A percentile compares a stretch with the other conserved stretches of the same genome.
phyloP scores from a whole-genome alignment of 1,140 invertebrate species.

The Laodelphax striatellus region DNA sequence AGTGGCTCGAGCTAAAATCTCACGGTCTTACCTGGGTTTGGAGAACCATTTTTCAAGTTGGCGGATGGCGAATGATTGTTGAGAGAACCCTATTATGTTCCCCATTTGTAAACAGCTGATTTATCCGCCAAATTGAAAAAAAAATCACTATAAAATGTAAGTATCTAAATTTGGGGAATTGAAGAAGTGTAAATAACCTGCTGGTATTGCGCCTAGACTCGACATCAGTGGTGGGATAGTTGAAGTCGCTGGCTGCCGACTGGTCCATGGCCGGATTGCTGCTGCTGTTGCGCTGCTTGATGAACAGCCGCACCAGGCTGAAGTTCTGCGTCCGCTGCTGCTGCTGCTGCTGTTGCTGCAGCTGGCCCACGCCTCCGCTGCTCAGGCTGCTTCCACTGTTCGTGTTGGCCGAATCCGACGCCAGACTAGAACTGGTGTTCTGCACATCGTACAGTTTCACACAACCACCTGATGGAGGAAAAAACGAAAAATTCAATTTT shows the following conservation, averaged over 20 bases:
- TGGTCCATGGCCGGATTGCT: conserved; percentile 19
- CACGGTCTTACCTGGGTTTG: no score
- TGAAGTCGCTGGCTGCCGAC: conserved; percentile 22
- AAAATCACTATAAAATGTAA: no score
- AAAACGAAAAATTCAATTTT: no score
- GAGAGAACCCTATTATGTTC: no score
- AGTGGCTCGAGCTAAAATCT: no score
- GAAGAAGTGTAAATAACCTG: neutral
- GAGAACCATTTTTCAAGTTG: no score
- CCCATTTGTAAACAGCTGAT: no score
- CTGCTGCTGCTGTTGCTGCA: conserved; percentile 33
- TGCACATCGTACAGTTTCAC: conserved; percentile 55
- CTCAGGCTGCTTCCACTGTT: conserved; percentile 32
- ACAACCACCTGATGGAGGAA: conserved; percentile 28
- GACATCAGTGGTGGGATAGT: neutral
- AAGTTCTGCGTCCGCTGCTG: conserved; percentile 49
- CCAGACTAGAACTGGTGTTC: conserved; percentile 33
- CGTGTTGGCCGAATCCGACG: conserved; percentile 42
- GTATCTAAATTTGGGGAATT: no score
- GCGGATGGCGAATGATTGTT: no score
- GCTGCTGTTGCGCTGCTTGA: conserved; percentile 49
- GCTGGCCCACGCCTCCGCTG: conserved; percentile 25
- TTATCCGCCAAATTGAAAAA: no score
- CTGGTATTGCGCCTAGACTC: neutral
- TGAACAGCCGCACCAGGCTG: conserved; percentile 77